These are phyloP conservation scores for Drosophila hydei DNA, from an alignment of 1,140 invertebrate species.

Conservation along the genomic window DNA sequence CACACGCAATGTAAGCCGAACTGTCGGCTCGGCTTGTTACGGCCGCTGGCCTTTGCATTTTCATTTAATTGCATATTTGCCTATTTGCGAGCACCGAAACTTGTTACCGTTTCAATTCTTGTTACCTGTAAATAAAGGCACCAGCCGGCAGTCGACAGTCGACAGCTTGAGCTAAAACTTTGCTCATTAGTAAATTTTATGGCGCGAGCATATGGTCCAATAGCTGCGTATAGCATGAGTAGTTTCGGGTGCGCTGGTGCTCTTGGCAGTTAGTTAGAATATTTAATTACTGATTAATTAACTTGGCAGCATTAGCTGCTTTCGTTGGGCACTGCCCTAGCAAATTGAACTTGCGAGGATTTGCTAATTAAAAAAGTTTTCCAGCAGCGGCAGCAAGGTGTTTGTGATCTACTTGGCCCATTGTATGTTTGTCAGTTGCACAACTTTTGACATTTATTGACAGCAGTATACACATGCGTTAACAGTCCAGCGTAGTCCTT, in stretches of 20 bases:
- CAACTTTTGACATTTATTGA: constrained; percentile 42
- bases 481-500: neutral
- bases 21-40: too few relatives aligned
- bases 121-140: constrained; percentile 72
- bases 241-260: constrained; percentile 22
- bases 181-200: constrained; percentile 77
- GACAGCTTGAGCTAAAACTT: constrained; percentile 50
- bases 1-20: constrained; percentile 17
- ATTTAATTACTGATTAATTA: constrained; percentile 81
- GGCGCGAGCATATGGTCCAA: constrained; percentile 52
- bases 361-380: constrained; percentile 80
- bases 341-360: constrained; percentile 60
- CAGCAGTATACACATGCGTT: constrained; percentile 3
- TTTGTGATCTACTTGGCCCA: neutral
- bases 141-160: constrained; percentile 28
- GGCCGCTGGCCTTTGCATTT: constrained; percentile 22
- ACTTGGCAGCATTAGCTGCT: constrained; percentile 43
- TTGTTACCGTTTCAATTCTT: constrained; percentile 36
- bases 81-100: constrained; percentile 6
- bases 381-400: constrained; percentile 11
- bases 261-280: constrained; percentile 62
- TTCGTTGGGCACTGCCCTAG: constrained; percentile 13
- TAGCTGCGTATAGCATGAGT: constrained; percentile 12
- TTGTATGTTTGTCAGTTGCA: constrained; percentile 1
- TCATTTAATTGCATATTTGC: constrained; percentile 44